phyloP scores from a whole-genome alignment of 2,888 invertebrate genomes.

The Prenolepis imparis region DNA sequence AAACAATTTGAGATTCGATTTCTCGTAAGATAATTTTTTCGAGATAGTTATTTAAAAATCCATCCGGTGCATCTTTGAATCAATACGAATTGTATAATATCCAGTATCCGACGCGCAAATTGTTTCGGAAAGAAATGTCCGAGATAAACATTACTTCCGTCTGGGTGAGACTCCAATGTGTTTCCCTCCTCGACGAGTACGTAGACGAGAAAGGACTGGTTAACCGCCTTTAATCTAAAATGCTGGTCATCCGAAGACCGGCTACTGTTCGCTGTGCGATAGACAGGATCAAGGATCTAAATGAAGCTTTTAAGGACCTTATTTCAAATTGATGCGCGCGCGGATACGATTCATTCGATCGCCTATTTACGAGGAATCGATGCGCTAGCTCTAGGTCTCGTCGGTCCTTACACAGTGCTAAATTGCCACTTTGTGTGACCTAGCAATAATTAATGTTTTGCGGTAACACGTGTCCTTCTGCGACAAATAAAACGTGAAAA shows the following conservation, averaged over 20 bases:
- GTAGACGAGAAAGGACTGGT: conserved; percentile 41
- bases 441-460: conserved; percentile 41
- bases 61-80: neutral
- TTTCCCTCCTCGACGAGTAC: conserved; percentile 8
- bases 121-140: conserved; percentile 41
- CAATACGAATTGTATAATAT: neutral
- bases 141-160: conserved; percentile 33
- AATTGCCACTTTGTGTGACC: conserved; percentile 29
- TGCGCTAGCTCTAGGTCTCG: neutral
- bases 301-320: conserved; percentile 65
- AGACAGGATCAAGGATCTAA: conserved; percentile 52
- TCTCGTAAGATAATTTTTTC: neutral
- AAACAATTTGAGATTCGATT: neutral
- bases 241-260: conserved; percentile 37
- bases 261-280: neutral
- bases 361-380: conserved; percentile 57
- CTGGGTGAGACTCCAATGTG: neutral
- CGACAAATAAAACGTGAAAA: neutral
- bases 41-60: neutral
- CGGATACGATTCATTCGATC: conserved; percentile 57
- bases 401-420: conserved; percentile 4
- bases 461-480: neutral
- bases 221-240: conserved; percentile 50
- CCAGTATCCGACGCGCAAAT: neutral
- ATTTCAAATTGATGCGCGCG: conserved; percentile 65